Evolutionary conservation across 2,888 invertebrate species (phyloP).

Genomic region (Calephelis perditalis): DNA sequence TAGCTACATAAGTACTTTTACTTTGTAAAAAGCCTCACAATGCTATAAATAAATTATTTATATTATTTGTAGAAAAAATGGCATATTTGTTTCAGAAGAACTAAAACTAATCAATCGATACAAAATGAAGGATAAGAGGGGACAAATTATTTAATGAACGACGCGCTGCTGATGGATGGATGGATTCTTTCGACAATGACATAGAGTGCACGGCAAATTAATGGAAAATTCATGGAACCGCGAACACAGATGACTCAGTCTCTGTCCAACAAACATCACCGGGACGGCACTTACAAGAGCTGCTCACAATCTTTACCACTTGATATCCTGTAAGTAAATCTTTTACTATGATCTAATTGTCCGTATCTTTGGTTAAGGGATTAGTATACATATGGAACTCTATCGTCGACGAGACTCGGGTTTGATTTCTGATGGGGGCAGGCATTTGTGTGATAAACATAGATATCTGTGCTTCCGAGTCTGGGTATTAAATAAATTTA

Average conservation of each 20-base stretch:
- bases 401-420: too few relatives aligned
- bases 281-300: slow-evolving; percentile 66
- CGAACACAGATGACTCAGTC: slow-evolving; percentile 63
- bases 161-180: slow-evolving; percentile 1
- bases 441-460: too few relatives aligned
- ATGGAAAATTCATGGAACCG: slow-evolving; percentile 67
- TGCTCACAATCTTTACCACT: slow-evolving; percentile 72
- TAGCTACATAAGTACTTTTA: too few relatives aligned
- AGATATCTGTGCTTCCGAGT: too few relatives aligned
- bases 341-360: too few relatives aligned
- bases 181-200: slow-evolving; percentile 13
- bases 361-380: too few relatives aligned
- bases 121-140: background rate
- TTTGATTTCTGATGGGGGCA: too few relatives aligned
- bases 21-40: too few relatives aligned
- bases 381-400: too few relatives aligned
- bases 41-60: background rate
- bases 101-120: background rate
- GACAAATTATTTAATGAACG: background rate
- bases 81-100: slow-evolving; percentile 5
- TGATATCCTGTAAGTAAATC: slow-evolving; percentile 69
- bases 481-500: too few relatives aligned
- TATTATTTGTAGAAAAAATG: background rate
- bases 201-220: slow-evolving; percentile 31
- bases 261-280: slow-evolving; percentile 51